Base-by-base conservation (phyloP, 2,113 vertebrate species). In the Perca schrenkii region DNA sequence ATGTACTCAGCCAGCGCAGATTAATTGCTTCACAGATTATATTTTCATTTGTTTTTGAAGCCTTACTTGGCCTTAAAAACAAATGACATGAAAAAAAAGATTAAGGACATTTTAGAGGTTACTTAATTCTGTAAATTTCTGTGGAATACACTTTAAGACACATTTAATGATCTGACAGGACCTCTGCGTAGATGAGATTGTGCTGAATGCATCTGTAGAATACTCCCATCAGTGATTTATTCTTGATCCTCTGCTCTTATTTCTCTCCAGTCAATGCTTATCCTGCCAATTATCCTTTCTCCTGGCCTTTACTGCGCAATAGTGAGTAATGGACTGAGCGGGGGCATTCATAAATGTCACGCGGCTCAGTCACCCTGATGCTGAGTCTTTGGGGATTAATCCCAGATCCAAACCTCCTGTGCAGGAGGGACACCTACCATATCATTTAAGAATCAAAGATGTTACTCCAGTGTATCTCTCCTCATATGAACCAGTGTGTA, bases 211-310 rank as follows among this genome's bases (percentile, higher is more conserved):
- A 28, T 66, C 69, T 73, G 68, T 73, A 75, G 70, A 81, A 82
- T 17, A 77, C 75, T 77, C 56, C 77, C 74, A 86, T 91, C 67
- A 61, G 53, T 79, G 83, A 61, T 71, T 68, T 58, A 69, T 65
- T 63, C 73, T 58, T 54, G 53, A 72, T 74, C 69, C 57, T 34
- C 57, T 71, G 22, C 31, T 40, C 16, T 75, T 43, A 34, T 68
- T 73, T 46, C 58, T 58, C 31, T 46, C 61, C 43, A 68, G 52
- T 76, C 54, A 25, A 86, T 85, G 69, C 77, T 76, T 77, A 85
- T 90, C 87, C 67, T 77, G 71, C 60, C 82, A 78, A 87, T 93
- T 85, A 89, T 61, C 80, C 66, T 69, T 83, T 79, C 50, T 74
- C 74, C 74, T 73, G 57, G 50, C 81, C 71, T 79, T 85, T 86